Evolutionary conservation across 1,140 invertebrate species (phyloP), one percentile per base, ranked within the genome.

Genomic region (Drosophila lacteicornis): DNA sequence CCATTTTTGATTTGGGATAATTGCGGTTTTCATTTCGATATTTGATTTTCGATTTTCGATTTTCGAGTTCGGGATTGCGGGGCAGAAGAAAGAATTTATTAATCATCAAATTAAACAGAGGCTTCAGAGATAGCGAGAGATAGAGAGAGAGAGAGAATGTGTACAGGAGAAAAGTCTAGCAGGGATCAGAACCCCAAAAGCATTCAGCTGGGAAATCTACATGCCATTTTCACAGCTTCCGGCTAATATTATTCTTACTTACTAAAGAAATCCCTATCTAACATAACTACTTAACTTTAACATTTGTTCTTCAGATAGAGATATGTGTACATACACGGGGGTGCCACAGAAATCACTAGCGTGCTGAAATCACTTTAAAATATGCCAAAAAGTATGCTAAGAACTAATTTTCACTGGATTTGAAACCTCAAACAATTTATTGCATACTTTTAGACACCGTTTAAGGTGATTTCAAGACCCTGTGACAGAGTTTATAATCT

Each of bases 51-150:
- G 36, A 56, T 25, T 25, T 25, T 25, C 19, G 36, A 56, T 56
- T 56, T 56, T 56, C 30, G 53, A 56, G 36, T 6, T 43, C 36
- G 42, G 17, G 8, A 45, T 25, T 22, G 66, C 17, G 53, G 69
- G 67, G 17, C 69, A 50, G 46, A 73, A 73, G 38, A 73, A 51
- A 73, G 22, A 59, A 38, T 60, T 51, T 9, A 73, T 73, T 73
- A 73, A 50, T 73, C 2, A 56, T 70, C 25, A 56, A 68, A 43
- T 30, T 1, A 22, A 47, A 42, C 9, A 43, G 4, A 42, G 12
- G 13, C 11, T 33, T 46, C 11, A 33, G 1, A 33, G 2, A 36
- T 22, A 65, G 57, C 15, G 2, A 42, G 9, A 49, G 2, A 27
- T 11, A 58, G 15, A 42, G 12, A 46, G 22, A 17, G 22, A 17